Evolutionary conservation across 92 coral and sea anemone genomes (phyloP), one percentile per base, ranked within the genome.

Genomic region (Porites rus): DNA sequence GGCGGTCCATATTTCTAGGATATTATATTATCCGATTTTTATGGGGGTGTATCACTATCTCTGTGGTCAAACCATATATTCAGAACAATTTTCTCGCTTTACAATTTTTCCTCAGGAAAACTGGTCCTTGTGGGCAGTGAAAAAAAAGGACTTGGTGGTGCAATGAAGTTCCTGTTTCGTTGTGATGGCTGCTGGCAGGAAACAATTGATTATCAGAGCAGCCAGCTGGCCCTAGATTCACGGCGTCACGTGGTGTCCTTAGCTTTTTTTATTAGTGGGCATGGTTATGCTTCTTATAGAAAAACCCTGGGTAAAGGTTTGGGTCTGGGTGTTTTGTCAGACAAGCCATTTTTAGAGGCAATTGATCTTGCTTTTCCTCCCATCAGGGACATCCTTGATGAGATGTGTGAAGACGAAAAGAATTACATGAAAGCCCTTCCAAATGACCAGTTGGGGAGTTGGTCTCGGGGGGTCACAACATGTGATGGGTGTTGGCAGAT

Each of bases 401-500:
- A 24, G 25, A 24, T 91, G 72, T 92, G 94, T 66, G 88, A 73
- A 25, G 71, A 20, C 4, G 79, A 84, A 19, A 89, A 92, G 80
- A 62, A 75, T 21, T 9, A 53, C 11, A 92, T 92, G 95, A 81
- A 89, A 74, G 69, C 60, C 28, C 69, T 69, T 28, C 38, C 73
- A 16, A 21, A 38, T 25, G 72, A 62, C 25, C 61, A 17, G 22
- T 10, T 87, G 7, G 94, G 90, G n/a, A 88, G 90, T 38, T 91
- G 93, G 91, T 53, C 82, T 8, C 70, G 87, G 1, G 93, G 71
- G 7, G 89, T 91, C 6, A 88, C 94, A 11, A 82, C 89, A 6
- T 91, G 89, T 52, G 92, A 91, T 91, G 94, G 94, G 54, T 91
- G 87, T 56, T 91, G 89, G 92, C 79, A 22, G 4, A 91, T 88